phyloP scores from a whole-genome alignment of 2,888 invertebrate species.

The Anarsia innoxiella region DNA sequence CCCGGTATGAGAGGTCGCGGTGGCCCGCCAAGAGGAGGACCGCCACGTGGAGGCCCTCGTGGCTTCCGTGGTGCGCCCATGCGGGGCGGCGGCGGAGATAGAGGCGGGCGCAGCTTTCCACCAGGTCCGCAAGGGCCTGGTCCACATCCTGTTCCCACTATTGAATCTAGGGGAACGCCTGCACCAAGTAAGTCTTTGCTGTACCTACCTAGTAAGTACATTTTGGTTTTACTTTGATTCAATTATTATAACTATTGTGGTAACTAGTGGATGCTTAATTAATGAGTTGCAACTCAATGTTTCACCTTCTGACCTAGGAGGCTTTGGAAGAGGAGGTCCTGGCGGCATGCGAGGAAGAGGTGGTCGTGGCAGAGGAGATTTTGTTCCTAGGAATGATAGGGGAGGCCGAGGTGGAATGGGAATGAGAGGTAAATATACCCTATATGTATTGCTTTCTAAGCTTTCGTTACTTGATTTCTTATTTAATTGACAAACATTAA shows the following conservation, averaged over 20 bases:
- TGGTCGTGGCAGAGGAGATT: conserved; percentile 60
- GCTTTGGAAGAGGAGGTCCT: conserved; percentile 57
- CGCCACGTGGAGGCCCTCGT: conserved; percentile 29
- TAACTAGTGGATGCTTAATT: background rate
- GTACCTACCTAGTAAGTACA: no score
- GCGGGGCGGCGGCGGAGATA: conserved; percentile 60
- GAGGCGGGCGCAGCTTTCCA: conserved; percentile 59
- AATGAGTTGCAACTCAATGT: background rate
- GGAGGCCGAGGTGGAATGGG: conserved; percentile 62
- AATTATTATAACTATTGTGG: background rate
- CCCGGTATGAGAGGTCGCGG: conserved; percentile 63
- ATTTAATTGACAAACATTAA: no score
- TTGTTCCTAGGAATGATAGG: conserved; percentile 52
- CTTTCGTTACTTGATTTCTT: no score
- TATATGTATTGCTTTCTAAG: no score
- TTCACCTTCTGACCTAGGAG: no score
- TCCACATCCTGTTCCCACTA: conserved; percentile 66
- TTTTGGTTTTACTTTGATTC: no score
- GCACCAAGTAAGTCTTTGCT: conserved; percentile 51
- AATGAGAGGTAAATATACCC: conserved; percentile 51
- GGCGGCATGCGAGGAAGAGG: conserved; percentile 60
- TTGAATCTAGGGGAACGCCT: conserved; percentile 58
- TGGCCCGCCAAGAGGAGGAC: conserved; percentile 47
- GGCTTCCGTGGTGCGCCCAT: conserved; percentile 62
- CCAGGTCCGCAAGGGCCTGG: conserved; percentile 66